Base-by-base conservation (phyloP, 2,888 invertebrate genomes). In the Eupithecia vulgata region DNA sequence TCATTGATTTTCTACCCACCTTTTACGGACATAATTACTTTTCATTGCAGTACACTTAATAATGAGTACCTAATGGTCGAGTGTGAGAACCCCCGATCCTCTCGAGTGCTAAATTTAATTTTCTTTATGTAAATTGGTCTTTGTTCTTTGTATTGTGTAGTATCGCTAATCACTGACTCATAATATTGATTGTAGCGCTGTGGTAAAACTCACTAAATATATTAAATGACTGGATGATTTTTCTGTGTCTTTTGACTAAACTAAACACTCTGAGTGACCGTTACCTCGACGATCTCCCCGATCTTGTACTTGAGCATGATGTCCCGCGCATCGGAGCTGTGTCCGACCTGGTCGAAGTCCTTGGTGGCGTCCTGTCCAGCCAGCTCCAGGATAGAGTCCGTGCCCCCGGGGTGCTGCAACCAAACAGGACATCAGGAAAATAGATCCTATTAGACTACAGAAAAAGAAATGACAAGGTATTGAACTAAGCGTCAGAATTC, bases 401-500 rank as follows among this genome's bases (percentile, higher is more conserved):
- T 84, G 0, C 97, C 97, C 0, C 96, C 97, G 0, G 97, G 97
- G 89, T 97, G 97, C 96, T 97, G 87, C 12, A 62, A 61, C 10
- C 78, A 81, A 35, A 61, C 21, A 48, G 34, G 8, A 40, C 6
- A 61, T 61, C 34, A 21, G 5, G 25, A 34, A 34, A 15, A 61
- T 25, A 13, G 30, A 34, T 25, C 21, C 12, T 25, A 25, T 25
- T 25, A 10, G 1, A 35, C 21, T 1, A 42, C 0, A 15, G n/a
- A n/a, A 42, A 15, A 1, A 42, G 17, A n/a, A 8, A 48, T n/a
- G 8, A 8, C n/a, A n/a, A n/a, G n/a, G n/a, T 3, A n/a, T 45
- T 45, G 45, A 45, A 45, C 45, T n/a, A 45, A 5, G 48, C 8
- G 48, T n/a, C 17, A 40, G 5, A 45, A 45, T 42, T 15, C 17